A percentile compares a stretch with the other conserved stretches of the same genome.
phyloP scores from a whole-genome alignment of 2,113 vertebrate species.

The Gnathonemus longibarbis region DNA sequence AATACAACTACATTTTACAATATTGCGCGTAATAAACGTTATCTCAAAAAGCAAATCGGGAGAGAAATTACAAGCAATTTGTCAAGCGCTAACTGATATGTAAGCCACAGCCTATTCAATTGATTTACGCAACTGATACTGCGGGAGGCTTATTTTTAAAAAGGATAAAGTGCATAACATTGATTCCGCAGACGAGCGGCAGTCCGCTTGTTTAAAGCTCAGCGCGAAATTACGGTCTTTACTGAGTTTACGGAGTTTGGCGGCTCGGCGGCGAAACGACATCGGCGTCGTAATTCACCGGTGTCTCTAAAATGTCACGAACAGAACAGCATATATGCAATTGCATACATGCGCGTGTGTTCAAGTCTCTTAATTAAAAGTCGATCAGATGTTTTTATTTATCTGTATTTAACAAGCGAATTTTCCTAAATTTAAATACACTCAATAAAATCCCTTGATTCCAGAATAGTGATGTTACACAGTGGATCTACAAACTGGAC shows the following conservation, averaged over 20 bases:
- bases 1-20: background rate
- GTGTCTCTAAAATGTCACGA: background rate
- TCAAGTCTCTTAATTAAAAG: background rate
- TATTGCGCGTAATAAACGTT: background rate
- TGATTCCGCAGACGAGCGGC: background rate
- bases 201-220: background rate
- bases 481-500: background rate
- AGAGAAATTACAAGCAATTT: constrained; percentile 54
- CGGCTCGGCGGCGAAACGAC: background rate
- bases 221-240: background rate
- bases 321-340: background rate
- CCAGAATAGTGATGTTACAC: background rate
- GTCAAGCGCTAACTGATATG: constrained; percentile 34
- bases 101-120: constrained; percentile 1
- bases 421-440: background rate
- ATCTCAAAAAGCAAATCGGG: constrained; percentile 32
- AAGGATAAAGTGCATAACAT: background rate
- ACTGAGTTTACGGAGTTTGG: background rate
- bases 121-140: background rate
- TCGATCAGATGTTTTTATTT: background rate
- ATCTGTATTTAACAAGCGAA: background rate
- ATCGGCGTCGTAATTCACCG: background rate
- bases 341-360: background rate
- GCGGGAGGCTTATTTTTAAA: background rate
- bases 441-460: background rate